Conservation (phyloP, 2,888 invertebrate genomes). For the Eristalis arbustorum region DNA sequence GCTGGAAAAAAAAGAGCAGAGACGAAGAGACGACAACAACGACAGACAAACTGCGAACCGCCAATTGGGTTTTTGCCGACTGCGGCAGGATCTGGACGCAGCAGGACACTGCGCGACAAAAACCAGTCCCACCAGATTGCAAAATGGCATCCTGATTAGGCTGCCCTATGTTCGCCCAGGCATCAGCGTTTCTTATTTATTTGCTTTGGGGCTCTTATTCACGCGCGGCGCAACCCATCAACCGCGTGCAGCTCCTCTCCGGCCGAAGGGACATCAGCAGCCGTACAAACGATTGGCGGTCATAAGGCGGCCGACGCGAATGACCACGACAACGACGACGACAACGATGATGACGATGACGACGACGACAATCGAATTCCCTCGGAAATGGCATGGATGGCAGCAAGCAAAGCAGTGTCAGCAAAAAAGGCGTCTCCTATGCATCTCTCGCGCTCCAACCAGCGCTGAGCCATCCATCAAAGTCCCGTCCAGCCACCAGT, state of each 20-base stretch:
- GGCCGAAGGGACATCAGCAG: slow-evolving; percentile 49
- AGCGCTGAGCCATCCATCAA: slow-evolving; percentile 66
- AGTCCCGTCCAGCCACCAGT: slow-evolving; percentile 47
- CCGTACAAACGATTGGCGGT: slow-evolving; percentile 66
- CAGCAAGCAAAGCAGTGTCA: slow-evolving; percentile 30
- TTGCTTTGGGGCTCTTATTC: slow-evolving; percentile 65
- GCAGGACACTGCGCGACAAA: slow-evolving; percentile 66
- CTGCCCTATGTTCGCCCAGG: slow-evolving; percentile 48
- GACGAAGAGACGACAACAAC: slow-evolving; percentile 6
- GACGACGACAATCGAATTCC: slow-evolving; percentile 54
- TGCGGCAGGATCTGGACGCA: slow-evolving; percentile 61
- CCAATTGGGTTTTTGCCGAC: slow-evolving; percentile 68
- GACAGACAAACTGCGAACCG: slow-evolving; percentile 68
- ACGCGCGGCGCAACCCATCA: slow-evolving; percentile 67
- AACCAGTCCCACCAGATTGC: slow-evolving; percentile 68
- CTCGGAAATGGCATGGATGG: slow-evolving; percentile 44
- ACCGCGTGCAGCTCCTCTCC: slow-evolving; percentile 19
- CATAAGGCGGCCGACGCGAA: slow-evolving; percentile 2
- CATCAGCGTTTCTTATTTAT: slow-evolving; percentile 61
- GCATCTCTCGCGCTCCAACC: slow-evolving; percentile 66
- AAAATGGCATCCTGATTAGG: slow-evolving; percentile 71
- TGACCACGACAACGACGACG: slow-evolving; percentile 5
- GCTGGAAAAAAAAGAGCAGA: background rate
- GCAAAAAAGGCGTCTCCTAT: slow-evolving; percentile 70
- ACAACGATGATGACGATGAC: background rate